Conservation (phyloP, 2,797 vertebrate species). For the Tenualosa thibaudeaui region DNA sequence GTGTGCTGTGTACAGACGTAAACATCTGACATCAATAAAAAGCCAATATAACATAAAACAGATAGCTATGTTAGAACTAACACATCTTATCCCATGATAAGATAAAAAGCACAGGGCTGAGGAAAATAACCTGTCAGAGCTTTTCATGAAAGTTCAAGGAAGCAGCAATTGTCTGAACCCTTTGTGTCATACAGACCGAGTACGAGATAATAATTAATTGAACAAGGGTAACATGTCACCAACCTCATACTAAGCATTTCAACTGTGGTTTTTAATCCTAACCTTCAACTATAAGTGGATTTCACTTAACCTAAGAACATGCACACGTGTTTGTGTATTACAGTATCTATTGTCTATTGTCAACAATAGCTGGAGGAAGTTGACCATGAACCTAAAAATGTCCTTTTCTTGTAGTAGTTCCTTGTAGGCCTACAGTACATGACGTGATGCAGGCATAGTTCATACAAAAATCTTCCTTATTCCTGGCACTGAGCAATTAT, state of each 20-base stretch:
- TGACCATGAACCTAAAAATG: neutral
- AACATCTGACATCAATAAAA: neutral
- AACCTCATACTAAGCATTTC: neutral
- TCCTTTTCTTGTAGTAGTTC: neutral
- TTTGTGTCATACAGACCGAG: neutral
- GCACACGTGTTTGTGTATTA: neutral
- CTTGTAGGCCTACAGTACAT: neutral
- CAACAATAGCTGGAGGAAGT: neutral
- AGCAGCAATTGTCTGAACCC: neutral
- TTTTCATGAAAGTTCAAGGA: neutral
- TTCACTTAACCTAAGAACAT: neutral
- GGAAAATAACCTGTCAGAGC: slow-evolving; percentile 17
- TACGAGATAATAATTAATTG: neutral
- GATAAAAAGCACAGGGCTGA: neutral
- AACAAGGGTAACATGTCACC: neutral
- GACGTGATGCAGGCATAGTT: neutral
- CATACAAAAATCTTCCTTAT: neutral
- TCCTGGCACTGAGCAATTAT: neutral
- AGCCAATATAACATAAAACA: neutral
- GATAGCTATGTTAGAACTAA: neutral
- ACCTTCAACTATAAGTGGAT: neutral
- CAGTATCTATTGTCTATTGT: neutral
- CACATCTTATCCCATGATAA: neutral
- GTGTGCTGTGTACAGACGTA: neutral
- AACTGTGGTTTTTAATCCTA: neutral